These are phyloP conservation scores for Lycocerus yunnanus DNA, from an alignment of 2,888 invertebrate genomes.

Conservation along the genomic window DNA sequence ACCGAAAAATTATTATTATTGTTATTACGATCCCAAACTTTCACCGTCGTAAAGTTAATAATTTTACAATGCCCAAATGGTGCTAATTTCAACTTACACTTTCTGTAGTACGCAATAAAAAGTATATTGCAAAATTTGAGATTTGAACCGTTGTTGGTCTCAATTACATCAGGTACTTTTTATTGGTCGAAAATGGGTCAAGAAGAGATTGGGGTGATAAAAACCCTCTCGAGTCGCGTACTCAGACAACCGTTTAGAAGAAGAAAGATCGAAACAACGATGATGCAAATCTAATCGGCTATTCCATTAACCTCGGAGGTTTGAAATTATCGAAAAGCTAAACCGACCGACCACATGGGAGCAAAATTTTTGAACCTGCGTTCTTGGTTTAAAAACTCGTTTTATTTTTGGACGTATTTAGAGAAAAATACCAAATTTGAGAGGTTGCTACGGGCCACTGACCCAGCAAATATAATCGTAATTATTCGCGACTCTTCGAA, in stretches of 20 bases:
- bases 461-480: conserved; percentile 48
- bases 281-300: too few relatives aligned
- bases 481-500: conserved; percentile 44
- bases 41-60: conserved; percentile 20
- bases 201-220: background rate
- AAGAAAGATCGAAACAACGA: background rate
- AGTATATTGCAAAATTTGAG: background rate
- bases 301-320: background rate
- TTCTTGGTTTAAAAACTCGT: background rate
- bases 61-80: conserved; percentile 6
- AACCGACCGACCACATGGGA: background rate
- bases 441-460: conserved; percentile 56
- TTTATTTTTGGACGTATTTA: background rate
- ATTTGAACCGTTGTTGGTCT: background rate
- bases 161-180: background rate
- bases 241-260: background rate
- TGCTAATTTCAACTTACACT: background rate
- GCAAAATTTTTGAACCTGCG: background rate
- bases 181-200: background rate
- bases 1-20: background rate
- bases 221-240: background rate
- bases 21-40: conserved; percentile 11
- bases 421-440: conserved; percentile 31
- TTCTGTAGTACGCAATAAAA: conserved; percentile 2
- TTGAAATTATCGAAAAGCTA: background rate